These are phyloP conservation scores for Indicator indicator DNA, from an alignment of 2,113 vertebrate genomes.

Conservation along the genomic window DNA sequence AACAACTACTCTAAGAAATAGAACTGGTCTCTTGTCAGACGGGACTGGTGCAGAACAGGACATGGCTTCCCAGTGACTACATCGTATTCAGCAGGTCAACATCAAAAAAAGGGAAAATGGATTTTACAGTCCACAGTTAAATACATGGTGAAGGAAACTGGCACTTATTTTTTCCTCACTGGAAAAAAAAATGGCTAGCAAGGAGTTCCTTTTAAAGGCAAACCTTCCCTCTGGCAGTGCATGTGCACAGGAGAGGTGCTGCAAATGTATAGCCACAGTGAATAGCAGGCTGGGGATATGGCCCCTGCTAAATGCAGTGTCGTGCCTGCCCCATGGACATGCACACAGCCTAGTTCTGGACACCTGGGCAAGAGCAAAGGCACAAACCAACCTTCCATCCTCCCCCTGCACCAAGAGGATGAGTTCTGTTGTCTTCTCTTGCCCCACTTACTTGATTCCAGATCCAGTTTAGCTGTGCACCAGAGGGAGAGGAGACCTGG, in stretches of 20 bases:
- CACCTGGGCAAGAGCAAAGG: not conserved
- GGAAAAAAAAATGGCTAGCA: accelerated
- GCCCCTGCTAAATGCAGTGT: not conserved
- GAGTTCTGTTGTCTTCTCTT: not conserved
- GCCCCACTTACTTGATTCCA: not conserved
- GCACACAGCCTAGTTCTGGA: not conserved
- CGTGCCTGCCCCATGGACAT: not conserved
- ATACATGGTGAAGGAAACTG: no score
- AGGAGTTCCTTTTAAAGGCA: not conserved
- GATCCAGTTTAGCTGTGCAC: not conserved
- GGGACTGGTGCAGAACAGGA: not conserved
- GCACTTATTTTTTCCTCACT: not conserved
- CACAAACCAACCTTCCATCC: not conserved
- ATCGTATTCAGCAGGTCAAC: not conserved
- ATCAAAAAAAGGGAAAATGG: not conserved
- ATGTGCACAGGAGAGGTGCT: not conserved
- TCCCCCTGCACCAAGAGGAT: not conserved
- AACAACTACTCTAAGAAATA: not conserved
- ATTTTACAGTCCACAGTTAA: not conserved
- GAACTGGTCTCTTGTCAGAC: not conserved
- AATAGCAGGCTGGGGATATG: accelerated
- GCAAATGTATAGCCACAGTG: not conserved
- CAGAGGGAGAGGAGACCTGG: not conserved
- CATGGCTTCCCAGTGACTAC: not conserved
- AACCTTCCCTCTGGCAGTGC: not conserved